phyloP scores from a whole-genome alignment of 2,797 vertebrate species.

The Arrhamphus sclerolepis region DNA sequence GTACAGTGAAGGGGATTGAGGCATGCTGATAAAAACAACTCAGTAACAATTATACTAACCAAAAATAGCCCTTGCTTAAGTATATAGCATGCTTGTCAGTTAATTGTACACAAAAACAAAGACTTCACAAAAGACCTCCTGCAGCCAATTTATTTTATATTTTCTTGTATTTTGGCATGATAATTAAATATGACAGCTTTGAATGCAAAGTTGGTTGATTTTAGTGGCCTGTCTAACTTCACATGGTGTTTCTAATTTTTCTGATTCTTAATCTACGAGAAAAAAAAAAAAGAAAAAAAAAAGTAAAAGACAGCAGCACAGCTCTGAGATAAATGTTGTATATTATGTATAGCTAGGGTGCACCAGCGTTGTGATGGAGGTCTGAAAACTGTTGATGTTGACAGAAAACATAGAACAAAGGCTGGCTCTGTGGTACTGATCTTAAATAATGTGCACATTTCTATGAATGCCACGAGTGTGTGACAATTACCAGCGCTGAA shows the following conservation, averaged over 20 bases:
- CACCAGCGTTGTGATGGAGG: constrained; percentile 1
- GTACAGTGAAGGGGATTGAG: constrained; percentile 72
- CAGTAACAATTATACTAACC: constrained; percentile 80
- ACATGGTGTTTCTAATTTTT: constrained; percentile 59
- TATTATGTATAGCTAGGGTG: background rate
- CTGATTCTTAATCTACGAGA: constrained; percentile 65
- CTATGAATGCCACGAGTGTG: constrained; percentile 14
- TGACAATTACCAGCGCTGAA: constrained; percentile 38
- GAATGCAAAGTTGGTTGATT: constrained; percentile 75
- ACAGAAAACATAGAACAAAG: constrained; percentile 20
- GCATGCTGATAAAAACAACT: constrained; percentile 84
- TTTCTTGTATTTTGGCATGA: constrained; percentile 75
- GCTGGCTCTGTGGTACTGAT: constrained; percentile 34
- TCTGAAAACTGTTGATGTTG: constrained; percentile 8
- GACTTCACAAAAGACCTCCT: constrained; percentile 74
- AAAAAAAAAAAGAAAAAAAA: constrained; percentile 34
- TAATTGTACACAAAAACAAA: constrained; percentile 81
- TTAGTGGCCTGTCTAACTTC: constrained; percentile 71
- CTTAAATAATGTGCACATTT: constrained; percentile 42
- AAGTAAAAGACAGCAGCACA: constrained; percentile 23
- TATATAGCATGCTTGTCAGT: constrained; percentile 74
- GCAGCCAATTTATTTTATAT: constrained; percentile 75
- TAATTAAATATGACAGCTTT: constrained; percentile 78
- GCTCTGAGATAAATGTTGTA: constrained; percentile 12
- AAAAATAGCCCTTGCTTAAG: constrained; percentile 80